A percentile compares a stretch with the other conserved stretches of the same genome.
phyloP scores from a whole-genome alignment of 1,140 invertebrate species.

The Tigriopus japonicus region DNA sequence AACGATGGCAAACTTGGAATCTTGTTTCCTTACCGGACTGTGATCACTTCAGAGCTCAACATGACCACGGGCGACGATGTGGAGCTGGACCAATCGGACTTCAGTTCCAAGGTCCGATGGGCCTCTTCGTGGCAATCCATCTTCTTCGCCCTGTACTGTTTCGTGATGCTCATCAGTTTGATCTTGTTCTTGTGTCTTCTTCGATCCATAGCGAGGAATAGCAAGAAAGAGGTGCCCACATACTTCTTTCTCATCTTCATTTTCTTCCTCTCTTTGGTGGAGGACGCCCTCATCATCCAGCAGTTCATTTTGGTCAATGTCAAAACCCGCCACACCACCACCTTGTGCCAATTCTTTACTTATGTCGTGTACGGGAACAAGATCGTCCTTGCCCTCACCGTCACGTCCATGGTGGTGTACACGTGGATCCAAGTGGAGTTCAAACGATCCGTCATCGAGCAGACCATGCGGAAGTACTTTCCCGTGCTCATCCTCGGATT shows the following conservation, averaged over 20 bases:
- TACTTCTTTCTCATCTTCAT: background rate
- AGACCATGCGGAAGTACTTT: background rate
- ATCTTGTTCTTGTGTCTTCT: background rate
- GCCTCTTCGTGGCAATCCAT: background rate
- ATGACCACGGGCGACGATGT: background rate
- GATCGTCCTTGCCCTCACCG: background rate
- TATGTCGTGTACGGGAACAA: background rate
- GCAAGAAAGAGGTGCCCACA: background rate
- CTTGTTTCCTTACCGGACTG: no score
- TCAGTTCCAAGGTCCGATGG: background rate
- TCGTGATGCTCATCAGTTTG: background rate
- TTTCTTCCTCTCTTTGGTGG: background rate
- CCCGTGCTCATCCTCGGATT: background rate
- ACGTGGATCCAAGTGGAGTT: background rate
- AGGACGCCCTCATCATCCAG: background rate
- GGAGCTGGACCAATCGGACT: background rate
- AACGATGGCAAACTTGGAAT: no score
- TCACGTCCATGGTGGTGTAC: background rate
- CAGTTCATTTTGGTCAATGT: background rate
- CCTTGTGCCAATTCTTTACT: background rate
- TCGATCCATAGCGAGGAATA: background rate
- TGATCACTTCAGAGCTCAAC: background rate
- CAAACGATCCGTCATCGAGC: background rate
- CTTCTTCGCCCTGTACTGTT: background rate
- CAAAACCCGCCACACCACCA: background rate